Conservation (phyloP, 2,113 vertebrate species). For the Aythya baeri region DNA sequence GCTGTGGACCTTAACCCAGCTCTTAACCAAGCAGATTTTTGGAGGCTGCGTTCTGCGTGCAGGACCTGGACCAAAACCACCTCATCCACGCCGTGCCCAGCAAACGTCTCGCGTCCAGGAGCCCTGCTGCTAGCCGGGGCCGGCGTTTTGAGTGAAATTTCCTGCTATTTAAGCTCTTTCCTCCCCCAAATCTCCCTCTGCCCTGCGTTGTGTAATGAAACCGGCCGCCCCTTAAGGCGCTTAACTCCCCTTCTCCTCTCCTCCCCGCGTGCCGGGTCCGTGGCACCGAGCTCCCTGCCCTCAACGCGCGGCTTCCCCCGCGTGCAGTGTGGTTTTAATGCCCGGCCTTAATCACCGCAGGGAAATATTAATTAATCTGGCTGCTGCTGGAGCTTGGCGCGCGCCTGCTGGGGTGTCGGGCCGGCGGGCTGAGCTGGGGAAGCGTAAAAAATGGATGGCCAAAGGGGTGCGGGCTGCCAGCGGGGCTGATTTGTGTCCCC, state of each 20-base stretch:
- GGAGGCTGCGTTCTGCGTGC: neutral
- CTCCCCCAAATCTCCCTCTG: neutral
- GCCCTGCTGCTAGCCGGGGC: neutral
- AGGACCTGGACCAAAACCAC: rapidly evolving
- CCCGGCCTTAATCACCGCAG: neutral
- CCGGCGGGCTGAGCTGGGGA: neutral
- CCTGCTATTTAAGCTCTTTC: neutral
- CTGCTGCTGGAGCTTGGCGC: rapidly evolving
- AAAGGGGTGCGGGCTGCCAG: neutral
- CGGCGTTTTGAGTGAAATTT: neutral
- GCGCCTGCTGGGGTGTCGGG: rapidly evolving
- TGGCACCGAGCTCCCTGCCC: neutral
- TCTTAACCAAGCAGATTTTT: neutral
- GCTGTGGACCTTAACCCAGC: neutral
- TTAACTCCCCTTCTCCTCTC: neutral
- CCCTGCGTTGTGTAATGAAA: neutral
- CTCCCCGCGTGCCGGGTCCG: neutral
- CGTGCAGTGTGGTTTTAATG: neutral
- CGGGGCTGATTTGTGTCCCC: neutral
- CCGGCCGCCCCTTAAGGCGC: neutral
- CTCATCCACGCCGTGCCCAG: rapidly evolving
- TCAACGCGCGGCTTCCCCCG: neutral
- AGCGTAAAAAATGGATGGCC: neutral
- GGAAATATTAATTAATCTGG: conserved; percentile 27
- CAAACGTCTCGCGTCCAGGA: rapidly evolving